Evolutionary conservation across 2,797 vertebrate species (phyloP).

Genomic region (Selene dorsalis): DNA sequence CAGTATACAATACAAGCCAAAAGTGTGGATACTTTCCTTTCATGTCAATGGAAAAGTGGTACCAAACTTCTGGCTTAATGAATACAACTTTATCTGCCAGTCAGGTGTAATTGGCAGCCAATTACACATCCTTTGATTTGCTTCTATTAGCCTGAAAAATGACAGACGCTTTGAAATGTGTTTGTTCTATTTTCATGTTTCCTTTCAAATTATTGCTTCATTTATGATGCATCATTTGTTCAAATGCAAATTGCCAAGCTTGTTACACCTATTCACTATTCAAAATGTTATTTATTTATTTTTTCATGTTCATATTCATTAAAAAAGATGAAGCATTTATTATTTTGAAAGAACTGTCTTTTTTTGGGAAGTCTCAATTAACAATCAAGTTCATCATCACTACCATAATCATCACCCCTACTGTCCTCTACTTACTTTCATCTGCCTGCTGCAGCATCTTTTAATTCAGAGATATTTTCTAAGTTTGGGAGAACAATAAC

Average conservation of each 20-base stretch:
- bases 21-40: too few species aligned
- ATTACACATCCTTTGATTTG: slow-evolving; percentile 46
- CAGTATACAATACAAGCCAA: too few species aligned
- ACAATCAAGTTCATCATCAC: slow-evolving; percentile 12
- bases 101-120: slow-evolving; percentile 45
- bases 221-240: slow-evolving; percentile 23
- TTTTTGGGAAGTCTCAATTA: slow-evolving; percentile 3
- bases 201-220: slow-evolving; percentile 13
- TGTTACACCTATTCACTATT: background rate
- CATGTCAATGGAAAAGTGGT: too few species aligned
- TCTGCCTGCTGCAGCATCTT: slow-evolving; percentile 19
- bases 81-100: slow-evolving; percentile 40
- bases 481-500: slow-evolving; percentile 10
- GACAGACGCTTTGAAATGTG: slow-evolving; percentile 28
- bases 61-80: slow-evolving; percentile 8
- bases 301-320: slow-evolving; percentile 6
- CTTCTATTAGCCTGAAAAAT: slow-evolving; percentile 15
- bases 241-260: slow-evolving; percentile 13
- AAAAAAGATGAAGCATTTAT: background rate
- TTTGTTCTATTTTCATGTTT: slow-evolving; percentile 37
- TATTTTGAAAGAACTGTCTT: slow-evolving; percentile 5
- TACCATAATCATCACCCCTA: background rate
- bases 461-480: slow-evolving; percentile 10
- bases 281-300: background rate
- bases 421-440: slow-evolving; percentile 4